Evolutionary conservation across 92 coral and sea anemone genomes (phyloP), one percentile per base, ranked within the genome.

Genomic region (Phenganax stokvisi): DNA sequence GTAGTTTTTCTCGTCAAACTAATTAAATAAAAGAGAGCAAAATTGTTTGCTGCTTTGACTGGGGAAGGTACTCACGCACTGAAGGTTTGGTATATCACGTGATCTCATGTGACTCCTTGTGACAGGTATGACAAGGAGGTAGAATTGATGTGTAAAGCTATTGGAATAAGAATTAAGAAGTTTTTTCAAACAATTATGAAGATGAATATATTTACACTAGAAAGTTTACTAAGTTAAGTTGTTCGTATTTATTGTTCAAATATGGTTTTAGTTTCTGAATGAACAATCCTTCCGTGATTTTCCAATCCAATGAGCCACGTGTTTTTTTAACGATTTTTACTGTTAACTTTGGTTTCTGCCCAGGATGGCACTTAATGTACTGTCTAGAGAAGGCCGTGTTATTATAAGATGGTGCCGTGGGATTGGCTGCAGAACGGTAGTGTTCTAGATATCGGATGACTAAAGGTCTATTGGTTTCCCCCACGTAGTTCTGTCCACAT

Each of bases 101-200:
- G 25, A 61, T 61, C 67, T 61, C 67, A 61, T 61, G 67, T 61
- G 67, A 61, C 47, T 37, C 25, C 67, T 61, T 61, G 67, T 61
- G 67, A 61, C 67, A 28, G 25, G 67, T 28, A 61, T 61, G 28
- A 61, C 67, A 61, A 61, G 67, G 67, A 61, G 28, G 67, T 61
- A 37, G 47, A 37, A 37, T 37, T 20, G 25, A 20, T 20, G 25
- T 20, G 25, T 20, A 20, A 20, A 20, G 25, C 25, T 20, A 20
- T 20, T 20, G 25, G 25, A 20, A 20, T 20, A 20, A 20, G 25
- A 20, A 20, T 20, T 20, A 20, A 20, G 25, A 20, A 20, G 25
- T 20, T 20, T 20, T 20, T 20, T 20, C 25, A 20, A 20, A 20
- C 25, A 20, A 20, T 20, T 20, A 20, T 20, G 25, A 20, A 20